Evolutionary conservation across 2,113 vertebrate genomes (phyloP), one percentile per base, ranked within the genome.

Genomic region (Halcyon malimbica): DNA sequence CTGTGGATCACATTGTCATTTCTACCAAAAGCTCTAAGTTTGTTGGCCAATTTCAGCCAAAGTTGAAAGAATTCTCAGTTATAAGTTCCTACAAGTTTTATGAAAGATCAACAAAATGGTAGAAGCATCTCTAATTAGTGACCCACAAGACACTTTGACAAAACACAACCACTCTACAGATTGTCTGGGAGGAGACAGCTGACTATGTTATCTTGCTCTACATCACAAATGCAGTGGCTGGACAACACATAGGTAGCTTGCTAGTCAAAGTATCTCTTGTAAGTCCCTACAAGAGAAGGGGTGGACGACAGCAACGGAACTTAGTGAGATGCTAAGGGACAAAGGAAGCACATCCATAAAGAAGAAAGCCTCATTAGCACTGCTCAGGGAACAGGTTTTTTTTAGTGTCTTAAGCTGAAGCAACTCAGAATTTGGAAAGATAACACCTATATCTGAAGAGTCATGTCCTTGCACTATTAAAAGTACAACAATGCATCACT

Each of bases 151-250:
- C 24, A 50, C 9, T 80, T 41, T 50, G 18, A 50, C 9, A 76
- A 73, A 23, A 11, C 2, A 26, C 7, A 33, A 4, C 9, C 1
- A 5, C 15, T 51, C 6, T 28, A 26, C 2, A 28, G 7, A 41
- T 10, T 25, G 16, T 50, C 29, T 67, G 28, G 12, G 8, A 94
- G 59, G 29, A 81, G 26, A 3, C 28, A 56, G 9, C 4, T 54
- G 42, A n/a, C 11, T 3, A 28, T 1, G 0, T 29, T 29, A 80
- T 44, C 15, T 56, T 59, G 6, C 9, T 54, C 6, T 71, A 11
- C 5, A 29, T 28, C n/a, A 68, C 18, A 60, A 64, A 56, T 31
- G 6, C 19, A 41, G 13, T 46, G 12, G 54, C 24, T 29, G 35
- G 10, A 11, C 3, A 59, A 9, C 9, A 37, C 3, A 39, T 14